Percentiles rank a stretch among this genome's conserved stretches.
These are phyloP conservation scores for Brachionus angularis DNA, from an alignment of 1,140 invertebrate species.

Conservation along the genomic window DNA sequence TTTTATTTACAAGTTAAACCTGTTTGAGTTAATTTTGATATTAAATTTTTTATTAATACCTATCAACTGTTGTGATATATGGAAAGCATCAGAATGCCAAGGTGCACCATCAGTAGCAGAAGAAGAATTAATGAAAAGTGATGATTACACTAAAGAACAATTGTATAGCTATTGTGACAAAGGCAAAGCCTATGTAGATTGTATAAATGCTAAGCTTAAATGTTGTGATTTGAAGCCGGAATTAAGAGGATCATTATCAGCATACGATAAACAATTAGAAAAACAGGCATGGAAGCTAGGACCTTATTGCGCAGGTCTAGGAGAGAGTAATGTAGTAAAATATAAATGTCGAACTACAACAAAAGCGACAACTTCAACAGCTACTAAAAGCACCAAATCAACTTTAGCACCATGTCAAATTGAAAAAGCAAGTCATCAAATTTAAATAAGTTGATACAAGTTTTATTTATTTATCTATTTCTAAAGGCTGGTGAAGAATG, in stretches of 20 bases:
- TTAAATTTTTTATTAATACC: too few species aligned
- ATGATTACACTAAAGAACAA: conserved; percentile 38
- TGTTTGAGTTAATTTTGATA: background rate
- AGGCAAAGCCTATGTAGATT: conserved; percentile 43
- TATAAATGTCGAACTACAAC: conserved; percentile 41
- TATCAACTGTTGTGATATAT: conserved; percentile 42
- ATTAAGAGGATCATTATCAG: background rate
- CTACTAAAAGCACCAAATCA: conserved; percentile 11
- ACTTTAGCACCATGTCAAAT: conserved; percentile 25
- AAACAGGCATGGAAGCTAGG: conserved; percentile 35
- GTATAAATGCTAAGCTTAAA: conserved; percentile 23
- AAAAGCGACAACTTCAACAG: conserved; percentile 25
- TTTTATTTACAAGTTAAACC: background rate
- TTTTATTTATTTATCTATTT: background rate
- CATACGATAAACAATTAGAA: background rate
- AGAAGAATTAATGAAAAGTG: conserved; percentile 40
- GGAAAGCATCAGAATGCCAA: conserved; percentile 44
- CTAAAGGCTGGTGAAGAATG: conserved; percentile 31
- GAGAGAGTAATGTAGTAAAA: conserved; percentile 18
- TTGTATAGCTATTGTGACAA: conserved; percentile 42
- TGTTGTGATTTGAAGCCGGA: conserved; percentile 43
- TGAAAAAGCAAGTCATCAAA: background rate
- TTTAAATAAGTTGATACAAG: background rate
- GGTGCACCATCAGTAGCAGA: conserved; percentile 7
- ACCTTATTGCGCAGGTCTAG: conserved; percentile 41